A percentile compares a stretch with the other conserved stretches of the same genome.
phyloP scores from a whole-genome alignment of 2,888 invertebrate species.

The Salpingus planirostris region DNA sequence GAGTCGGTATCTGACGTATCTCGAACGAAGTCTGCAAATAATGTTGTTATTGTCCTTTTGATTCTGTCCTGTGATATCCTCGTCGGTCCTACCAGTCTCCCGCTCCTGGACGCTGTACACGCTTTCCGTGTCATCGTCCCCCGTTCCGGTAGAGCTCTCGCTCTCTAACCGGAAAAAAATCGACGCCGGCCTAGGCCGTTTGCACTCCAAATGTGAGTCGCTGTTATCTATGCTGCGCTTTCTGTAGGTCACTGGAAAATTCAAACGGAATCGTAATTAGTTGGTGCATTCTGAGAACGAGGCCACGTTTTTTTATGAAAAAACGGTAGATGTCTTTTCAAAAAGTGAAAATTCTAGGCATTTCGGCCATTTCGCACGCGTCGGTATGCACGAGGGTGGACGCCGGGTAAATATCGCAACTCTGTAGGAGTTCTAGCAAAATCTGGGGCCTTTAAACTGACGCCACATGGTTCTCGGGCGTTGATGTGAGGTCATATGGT shows the following conservation, averaged over 20 bases:
- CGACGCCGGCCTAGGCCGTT: constrained; percentile 17
- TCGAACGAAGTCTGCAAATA: constrained; percentile 36
- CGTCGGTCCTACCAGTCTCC: constrained; percentile 52
- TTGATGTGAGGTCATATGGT: too few relatives aligned
- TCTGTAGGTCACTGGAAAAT: constrained; percentile 21
- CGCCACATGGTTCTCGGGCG: too few relatives aligned
- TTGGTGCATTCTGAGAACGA: neutral
- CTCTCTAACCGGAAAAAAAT: constrained; percentile 38
- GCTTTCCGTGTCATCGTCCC: constrained; percentile 49
- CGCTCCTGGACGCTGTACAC: constrained; percentile 54
- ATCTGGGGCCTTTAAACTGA: too few relatives aligned
- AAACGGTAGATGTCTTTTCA: too few relatives aligned
- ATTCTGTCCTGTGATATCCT: constrained; percentile 12
- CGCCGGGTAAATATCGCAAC: too few relatives aligned
- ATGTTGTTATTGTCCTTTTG: too few relatives aligned
- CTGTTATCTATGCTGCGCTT: constrained; percentile 18
- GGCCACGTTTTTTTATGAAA: too few relatives aligned
- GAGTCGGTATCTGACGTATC: constrained; percentile 39
- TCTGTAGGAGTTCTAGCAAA: too few relatives aligned
- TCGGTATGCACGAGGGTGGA: too few relatives aligned
- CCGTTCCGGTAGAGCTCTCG: constrained; percentile 38
- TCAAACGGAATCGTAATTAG: constrained; percentile 4
- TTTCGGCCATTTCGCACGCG: too few relatives aligned
- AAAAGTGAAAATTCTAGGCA: too few relatives aligned
- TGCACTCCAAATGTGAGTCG: constrained; percentile 8